A percentile compares a stretch with the other conserved stretches of the same genome.
Evolutionary conservation across 2,888 invertebrate species (phyloP).

Genomic region (Polydesmus complanatus): DNA sequence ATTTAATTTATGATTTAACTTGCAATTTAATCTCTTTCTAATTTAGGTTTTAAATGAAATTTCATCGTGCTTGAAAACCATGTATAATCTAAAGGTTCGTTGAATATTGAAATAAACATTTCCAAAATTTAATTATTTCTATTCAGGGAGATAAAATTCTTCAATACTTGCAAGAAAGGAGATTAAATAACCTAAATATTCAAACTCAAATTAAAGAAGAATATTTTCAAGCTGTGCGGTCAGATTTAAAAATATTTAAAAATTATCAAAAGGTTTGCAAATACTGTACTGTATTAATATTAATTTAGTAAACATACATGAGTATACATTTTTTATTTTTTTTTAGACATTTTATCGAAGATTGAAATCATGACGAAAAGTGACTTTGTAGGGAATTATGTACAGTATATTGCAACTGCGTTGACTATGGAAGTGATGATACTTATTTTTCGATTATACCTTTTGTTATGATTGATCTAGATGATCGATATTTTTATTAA

Average conservation of each 20-base stretch:
- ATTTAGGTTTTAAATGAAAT: slow-evolving; percentile 30
- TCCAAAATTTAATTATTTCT: too few relatives aligned
- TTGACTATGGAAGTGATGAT: too few relatives aligned
- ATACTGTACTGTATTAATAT: too few relatives aligned
- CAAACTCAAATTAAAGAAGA: slow-evolving; percentile 32
- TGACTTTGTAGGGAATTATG: too few relatives aligned
- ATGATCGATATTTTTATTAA: too few relatives aligned
- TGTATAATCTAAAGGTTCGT: slow-evolving; percentile 27
- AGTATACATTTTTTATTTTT: too few relatives aligned
- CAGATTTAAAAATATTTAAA: slow-evolving; percentile 35
- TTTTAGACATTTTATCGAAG: slow-evolving; percentile 10
- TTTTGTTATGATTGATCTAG: too few relatives aligned
- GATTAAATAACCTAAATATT: slow-evolving; percentile 35
- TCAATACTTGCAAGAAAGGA: slow-evolving; percentile 32
- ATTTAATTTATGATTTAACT: background rate
- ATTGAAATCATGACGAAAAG: slow-evolving; percentile 7
- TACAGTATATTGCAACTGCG: too few relatives aligned
- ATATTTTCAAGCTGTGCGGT: slow-evolving; percentile 34
- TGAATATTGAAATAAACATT: too few relatives aligned
- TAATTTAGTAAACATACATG: too few relatives aligned
- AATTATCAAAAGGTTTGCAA: slow-evolving; percentile 36
- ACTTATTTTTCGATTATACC: too few relatives aligned
- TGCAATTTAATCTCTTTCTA: slow-evolving; percentile 1
- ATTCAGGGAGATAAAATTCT: slow-evolving; percentile 35
- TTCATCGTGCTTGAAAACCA: slow-evolving; percentile 27